Evolutionary conservation across 1,140 invertebrate genomes (phyloP).

Genomic region (Riptortus pedestris): DNA sequence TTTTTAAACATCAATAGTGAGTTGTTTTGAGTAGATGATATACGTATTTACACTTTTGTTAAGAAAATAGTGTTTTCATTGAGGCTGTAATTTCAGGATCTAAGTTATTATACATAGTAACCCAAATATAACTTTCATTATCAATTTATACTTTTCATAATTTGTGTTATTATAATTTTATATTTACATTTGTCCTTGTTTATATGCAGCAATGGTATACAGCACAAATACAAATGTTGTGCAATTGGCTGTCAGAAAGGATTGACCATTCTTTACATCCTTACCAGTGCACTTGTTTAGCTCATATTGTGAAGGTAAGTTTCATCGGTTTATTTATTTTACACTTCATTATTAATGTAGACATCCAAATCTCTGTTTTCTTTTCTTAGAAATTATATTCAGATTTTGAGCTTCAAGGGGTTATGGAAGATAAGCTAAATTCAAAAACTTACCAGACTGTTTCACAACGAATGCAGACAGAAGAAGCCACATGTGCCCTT

Average conservation of each 20-base stretch:
- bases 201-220: slow-evolving; percentile 79
- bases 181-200: slow-evolving; percentile 17
- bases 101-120: too few relatives aligned
- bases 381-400: slow-evolving; percentile 87
- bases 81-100: too few relatives aligned
- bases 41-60: too few relatives aligned
- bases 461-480: slow-evolving; percentile 85
- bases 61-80: too few relatives aligned
- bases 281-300: slow-evolving; percentile 93
- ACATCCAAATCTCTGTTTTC: background rate
- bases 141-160: too few relatives aligned
- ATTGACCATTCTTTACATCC: slow-evolving; percentile 88
- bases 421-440: slow-evolving; percentile 96
- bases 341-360: too few relatives aligned
- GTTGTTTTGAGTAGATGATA: too few relatives aligned
- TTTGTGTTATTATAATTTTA: background rate
- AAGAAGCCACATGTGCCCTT: slow-evolving; percentile 87
- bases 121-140: too few relatives aligned
- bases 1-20: too few relatives aligned
- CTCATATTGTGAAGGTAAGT: slow-evolving; percentile 84
- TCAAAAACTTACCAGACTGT: slow-evolving; percentile 92
- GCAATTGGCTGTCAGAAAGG: slow-evolving; percentile 88
- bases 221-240: slow-evolving; percentile 85
- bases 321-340: too few relatives aligned
- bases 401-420: slow-evolving; percentile 97